phyloP scores from a whole-genome alignment of 2,888 invertebrate species.

The Cenopis cana region DNA sequence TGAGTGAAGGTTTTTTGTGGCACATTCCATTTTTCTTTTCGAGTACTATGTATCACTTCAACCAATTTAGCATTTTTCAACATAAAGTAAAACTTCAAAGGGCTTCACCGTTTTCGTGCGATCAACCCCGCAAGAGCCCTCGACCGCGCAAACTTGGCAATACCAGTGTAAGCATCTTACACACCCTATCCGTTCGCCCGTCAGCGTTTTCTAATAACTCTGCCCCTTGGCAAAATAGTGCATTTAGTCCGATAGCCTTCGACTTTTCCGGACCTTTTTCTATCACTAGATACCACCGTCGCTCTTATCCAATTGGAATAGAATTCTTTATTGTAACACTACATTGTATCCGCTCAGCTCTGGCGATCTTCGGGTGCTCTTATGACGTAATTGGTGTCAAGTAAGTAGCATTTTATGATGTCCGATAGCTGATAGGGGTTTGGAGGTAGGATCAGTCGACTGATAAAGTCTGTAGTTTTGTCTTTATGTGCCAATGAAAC shows the following conservation, averaged over 20 bases:
- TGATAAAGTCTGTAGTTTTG: conserved; percentile 8
- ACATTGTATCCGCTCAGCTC: conserved; percentile 20
- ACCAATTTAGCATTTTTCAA: no score
- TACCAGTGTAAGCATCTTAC: conserved; percentile 38
- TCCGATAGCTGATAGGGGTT: conserved; percentile 31
- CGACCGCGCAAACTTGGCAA: conserved; percentile 27
- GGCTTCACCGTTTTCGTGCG: conserved; percentile 21
- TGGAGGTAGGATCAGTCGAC: conserved; percentile 17
- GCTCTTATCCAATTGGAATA: neutral
- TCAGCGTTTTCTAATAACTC: conserved; percentile 44
- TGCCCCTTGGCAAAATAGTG: conserved; percentile 47
- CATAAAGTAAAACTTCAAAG: conserved; percentile 6
- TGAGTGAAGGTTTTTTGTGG: no score
- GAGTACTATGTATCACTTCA: no score
- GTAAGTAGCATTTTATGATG: conserved; percentile 37
- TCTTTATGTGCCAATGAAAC: neutral
- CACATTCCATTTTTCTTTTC: no score
- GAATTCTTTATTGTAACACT: neutral
- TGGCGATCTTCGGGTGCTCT: conserved; percentile 32
- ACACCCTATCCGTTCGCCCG: conserved; percentile 16
- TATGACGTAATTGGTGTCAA: conserved; percentile 35
- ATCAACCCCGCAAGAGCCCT: conserved; percentile 14
- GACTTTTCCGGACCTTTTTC: conserved; percentile 54
- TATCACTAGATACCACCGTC: conserved; percentile 38
- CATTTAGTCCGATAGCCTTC: conserved; percentile 60